Conservation (phyloP, 2,797 vertebrate species). For the Hippopotamyrus pictus region DNA sequence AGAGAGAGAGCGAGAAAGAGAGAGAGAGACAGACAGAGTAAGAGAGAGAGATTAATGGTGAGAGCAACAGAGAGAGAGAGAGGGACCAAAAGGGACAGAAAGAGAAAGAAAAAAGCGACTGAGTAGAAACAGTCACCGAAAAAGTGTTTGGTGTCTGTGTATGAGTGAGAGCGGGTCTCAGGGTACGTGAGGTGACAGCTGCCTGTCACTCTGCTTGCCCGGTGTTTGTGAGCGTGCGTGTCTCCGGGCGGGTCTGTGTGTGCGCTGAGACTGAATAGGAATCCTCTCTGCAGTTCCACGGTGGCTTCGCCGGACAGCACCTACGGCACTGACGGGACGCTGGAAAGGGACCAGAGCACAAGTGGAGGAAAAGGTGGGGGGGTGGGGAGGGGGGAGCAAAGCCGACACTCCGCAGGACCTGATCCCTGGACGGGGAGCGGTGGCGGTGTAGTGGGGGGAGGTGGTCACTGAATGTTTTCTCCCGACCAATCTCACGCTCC, state of each 20-base stretch:
- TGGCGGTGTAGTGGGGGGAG: not conserved
- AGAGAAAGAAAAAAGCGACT: not conserved
- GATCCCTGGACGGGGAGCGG: conserved; percentile 40
- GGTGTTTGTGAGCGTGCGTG: not conserved
- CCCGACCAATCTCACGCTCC: not conserved
- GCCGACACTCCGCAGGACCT: conserved; percentile 37
- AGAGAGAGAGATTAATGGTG: not conserved
- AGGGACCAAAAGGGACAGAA: not conserved
- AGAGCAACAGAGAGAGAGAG: not conserved
- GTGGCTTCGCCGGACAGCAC: not conserved
- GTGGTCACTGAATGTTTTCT: not conserved
- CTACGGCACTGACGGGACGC: not conserved
- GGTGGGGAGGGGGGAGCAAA: not conserved
- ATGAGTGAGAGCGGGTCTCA: not conserved
- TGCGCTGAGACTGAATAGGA: not conserved
- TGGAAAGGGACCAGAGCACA: not conserved
- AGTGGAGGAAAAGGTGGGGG: not conserved
- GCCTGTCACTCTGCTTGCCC: not conserved
- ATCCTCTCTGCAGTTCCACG: not conserved
- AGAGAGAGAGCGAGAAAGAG: not conserved
- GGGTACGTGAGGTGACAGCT: not conserved
- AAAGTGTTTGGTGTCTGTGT: not conserved
- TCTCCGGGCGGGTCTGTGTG: not conserved
- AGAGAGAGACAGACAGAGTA: conserved; percentile 13
- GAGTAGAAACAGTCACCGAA: not conserved